These are phyloP conservation scores for Danio choprae DNA, from an alignment of 2,797 vertebrate genomes.

Conservation along the genomic window DNA sequence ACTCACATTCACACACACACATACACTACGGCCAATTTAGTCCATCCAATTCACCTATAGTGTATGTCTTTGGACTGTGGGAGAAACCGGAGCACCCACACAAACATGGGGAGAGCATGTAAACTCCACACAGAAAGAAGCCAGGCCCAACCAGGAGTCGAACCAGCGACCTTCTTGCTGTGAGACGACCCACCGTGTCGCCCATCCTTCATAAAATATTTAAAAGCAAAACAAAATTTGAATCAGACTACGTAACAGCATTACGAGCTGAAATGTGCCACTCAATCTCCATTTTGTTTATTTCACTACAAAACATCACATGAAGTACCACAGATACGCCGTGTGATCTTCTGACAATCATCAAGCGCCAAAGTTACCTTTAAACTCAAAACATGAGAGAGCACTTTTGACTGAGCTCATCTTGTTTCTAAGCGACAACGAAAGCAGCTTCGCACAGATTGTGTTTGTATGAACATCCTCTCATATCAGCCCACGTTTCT, in stretches of 20 bases:
- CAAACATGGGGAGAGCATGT: too few relatives aligned
- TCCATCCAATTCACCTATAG: too few relatives aligned
- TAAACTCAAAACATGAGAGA: not conserved
- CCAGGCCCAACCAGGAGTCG: too few relatives aligned
- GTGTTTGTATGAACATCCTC: constrained; percentile 48
- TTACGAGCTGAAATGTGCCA: not conserved
- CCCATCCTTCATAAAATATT: too few relatives aligned
- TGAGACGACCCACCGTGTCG: too few relatives aligned
- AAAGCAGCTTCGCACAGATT: constrained; percentile 20
- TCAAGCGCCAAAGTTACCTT: constrained; percentile 19
- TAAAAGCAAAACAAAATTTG: not conserved
- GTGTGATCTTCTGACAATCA: not conserved
- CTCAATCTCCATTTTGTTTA: not conserved
- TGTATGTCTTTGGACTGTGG: too few relatives aligned
- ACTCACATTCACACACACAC: too few relatives aligned
- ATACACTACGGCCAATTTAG: too few relatives aligned
- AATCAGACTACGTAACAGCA: not conserved
- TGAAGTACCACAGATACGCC: not conserved
- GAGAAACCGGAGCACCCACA: too few relatives aligned
- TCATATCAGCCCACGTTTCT: constrained; percentile 56
- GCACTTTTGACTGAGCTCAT: constrained; percentile 5
- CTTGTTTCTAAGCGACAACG: constrained; percentile 33
- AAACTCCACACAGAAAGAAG: too few relatives aligned
- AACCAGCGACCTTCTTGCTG: too few relatives aligned
- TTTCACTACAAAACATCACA: not conserved